A percentile compares a stretch with the other conserved stretches of the same genome.
These are phyloP conservation scores for Pollicipes pollicipes DNA, from an alignment of 1,140 invertebrate genomes.

Conservation along the genomic window DNA sequence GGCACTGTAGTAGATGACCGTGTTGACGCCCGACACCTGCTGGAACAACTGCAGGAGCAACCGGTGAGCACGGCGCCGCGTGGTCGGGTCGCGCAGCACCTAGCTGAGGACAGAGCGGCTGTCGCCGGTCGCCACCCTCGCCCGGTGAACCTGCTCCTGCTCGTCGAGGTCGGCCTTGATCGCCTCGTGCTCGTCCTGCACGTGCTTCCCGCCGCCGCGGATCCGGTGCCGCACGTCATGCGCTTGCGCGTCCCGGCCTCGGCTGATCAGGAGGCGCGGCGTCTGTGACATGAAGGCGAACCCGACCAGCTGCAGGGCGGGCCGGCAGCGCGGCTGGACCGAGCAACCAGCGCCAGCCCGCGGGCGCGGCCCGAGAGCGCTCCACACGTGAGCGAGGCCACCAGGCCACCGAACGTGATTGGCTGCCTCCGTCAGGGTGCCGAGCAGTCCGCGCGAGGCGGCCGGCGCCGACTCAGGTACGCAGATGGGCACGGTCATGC, in stretches of 20 bases:
- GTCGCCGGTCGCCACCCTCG: background rate
- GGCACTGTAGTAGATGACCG: conserved; percentile 42
- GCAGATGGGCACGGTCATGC: conserved; percentile 35
- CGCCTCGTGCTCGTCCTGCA: background rate
- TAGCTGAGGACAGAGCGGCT: background rate
- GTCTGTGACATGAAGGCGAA: background rate
- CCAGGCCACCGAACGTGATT: too few species aligned
- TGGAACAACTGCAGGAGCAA: conserved; percentile 37
- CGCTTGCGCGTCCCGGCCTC: conserved; percentile 35
- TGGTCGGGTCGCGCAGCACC: background rate
- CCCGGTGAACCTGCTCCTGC: background rate
- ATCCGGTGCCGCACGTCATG: conserved; percentile 35
- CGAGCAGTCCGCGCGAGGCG: conserved; percentile 28
- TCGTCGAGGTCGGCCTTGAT: background rate
- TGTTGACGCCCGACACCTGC: conserved; percentile 42
- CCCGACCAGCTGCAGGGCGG: background rate
- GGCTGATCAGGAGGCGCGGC: background rate
- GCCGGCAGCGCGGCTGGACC: background rate
- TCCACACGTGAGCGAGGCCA: too few species aligned
- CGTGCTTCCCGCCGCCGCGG: background rate
- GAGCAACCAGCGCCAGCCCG: background rate
- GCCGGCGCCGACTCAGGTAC: conserved; percentile 36
- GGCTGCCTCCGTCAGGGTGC: background rate
- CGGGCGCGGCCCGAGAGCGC: too few species aligned
- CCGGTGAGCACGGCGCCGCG: conserved; percentile 34